Evolutionary conservation across 2,113 vertebrate species (phyloP).

Genomic region (Sterrhoptilus dennistouni): DNA sequence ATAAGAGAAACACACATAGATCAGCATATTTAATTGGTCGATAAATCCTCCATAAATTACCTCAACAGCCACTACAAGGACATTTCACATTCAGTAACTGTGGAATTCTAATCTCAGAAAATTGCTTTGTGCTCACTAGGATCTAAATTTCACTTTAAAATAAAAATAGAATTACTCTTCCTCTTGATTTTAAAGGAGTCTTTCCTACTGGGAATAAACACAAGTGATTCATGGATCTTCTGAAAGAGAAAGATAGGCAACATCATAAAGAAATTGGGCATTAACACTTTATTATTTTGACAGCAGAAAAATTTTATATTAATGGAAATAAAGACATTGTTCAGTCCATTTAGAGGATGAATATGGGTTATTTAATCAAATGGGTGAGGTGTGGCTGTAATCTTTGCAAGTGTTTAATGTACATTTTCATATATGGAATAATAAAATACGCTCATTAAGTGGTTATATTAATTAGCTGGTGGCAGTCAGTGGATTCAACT

Average conservation of each 20-base stretch:
- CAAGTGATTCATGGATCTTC: background rate
- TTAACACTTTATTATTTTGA: background rate
- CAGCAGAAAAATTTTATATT: background rate
- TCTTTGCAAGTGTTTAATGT: background rate
- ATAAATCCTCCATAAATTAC: background rate
- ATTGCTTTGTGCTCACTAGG: background rate
- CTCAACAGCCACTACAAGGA: background rate
- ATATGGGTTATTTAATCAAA: background rate
- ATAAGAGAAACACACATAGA: background rate
- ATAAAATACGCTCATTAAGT: background rate
- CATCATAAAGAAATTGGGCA: background rate
- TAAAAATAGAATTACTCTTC: background rate
- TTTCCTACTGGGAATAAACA: background rate
- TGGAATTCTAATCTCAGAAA: background rate
- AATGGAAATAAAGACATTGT: background rate
- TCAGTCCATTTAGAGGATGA: background rate
- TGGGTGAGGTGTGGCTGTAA: accelerated
- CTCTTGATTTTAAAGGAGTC: background rate
- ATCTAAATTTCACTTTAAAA: background rate
- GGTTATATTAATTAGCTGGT: background rate
- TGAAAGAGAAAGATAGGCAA: background rate
- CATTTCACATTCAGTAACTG: background rate
- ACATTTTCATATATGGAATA: background rate
- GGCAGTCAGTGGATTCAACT: background rate
- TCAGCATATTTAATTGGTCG: background rate